Conservation (phyloP, 2,797 vertebrate species). For the Squalus acanthias region DNA sequence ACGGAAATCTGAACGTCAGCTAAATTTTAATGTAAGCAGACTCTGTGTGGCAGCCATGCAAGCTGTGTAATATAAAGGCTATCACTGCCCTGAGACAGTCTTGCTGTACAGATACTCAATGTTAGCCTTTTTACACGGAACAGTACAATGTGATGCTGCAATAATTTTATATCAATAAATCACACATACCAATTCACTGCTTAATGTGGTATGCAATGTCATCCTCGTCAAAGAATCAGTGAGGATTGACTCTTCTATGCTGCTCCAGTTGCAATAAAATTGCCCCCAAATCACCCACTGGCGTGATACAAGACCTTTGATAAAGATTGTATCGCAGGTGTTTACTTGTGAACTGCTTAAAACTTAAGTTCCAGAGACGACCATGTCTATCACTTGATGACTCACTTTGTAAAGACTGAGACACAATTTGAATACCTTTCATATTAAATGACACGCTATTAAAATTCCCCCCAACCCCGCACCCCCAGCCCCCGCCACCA, state of each 20-base stretch:
- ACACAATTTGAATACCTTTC: background rate
- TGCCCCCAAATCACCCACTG: background rate
- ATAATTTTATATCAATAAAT: background rate
- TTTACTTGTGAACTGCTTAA: background rate
- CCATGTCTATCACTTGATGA: slow-evolving; percentile 24
- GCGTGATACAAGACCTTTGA: background rate
- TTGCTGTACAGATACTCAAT: background rate
- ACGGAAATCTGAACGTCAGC: background rate
- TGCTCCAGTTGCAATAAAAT: background rate
- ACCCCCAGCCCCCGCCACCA: background rate
- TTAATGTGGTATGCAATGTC: background rate
- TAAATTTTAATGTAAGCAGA: background rate
- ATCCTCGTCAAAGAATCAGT: background rate
- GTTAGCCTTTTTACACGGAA: background rate
- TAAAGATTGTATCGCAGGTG: background rate
- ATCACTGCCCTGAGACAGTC: background rate
- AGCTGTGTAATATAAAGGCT: background rate
- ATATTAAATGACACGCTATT: background rate
- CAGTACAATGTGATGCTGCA: background rate
- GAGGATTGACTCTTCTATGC: background rate
- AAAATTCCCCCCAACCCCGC: background rate
- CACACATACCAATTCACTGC: background rate
- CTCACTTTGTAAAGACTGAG: background rate
- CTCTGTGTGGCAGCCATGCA: background rate
- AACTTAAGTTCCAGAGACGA: background rate